These are phyloP conservation scores for Pluvianellus socialis DNA, from an alignment of 2,113 vertebrate genomes.

Conservation along the genomic window DNA sequence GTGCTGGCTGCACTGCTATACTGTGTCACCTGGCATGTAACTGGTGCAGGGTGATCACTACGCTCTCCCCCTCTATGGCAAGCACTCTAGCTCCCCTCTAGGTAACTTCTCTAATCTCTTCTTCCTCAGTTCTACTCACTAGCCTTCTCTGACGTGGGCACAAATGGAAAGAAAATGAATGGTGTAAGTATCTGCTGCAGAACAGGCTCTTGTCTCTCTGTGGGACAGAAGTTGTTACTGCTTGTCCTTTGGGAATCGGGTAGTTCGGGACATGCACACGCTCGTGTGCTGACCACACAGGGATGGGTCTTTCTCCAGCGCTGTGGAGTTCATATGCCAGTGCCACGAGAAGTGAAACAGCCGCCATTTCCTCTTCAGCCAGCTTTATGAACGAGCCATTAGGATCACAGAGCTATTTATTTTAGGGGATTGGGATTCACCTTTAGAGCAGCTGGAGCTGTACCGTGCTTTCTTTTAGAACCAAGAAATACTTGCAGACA, in stretches of 20 bases:
- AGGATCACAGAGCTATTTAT: background rate
- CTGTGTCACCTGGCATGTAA: background rate
- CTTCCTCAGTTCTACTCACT: background rate
- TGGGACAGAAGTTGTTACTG: accelerated
- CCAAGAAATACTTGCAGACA: background rate
- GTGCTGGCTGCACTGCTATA: background rate
- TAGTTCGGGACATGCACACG: background rate
- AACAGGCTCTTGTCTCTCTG: background rate
- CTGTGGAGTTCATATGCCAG: too few species aligned
- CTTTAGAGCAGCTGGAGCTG: background rate
- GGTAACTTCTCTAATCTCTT: background rate
- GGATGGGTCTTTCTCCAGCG: background rate
- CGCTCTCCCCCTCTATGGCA: background rate
- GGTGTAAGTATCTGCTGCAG: background rate
- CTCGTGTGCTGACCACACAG: background rate
- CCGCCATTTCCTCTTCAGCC: background rate
- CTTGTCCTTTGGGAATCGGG: background rate
- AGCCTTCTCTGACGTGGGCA: background rate
- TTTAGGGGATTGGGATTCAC: background rate
- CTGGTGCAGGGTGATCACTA: background rate
- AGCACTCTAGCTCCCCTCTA: background rate
- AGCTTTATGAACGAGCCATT: background rate
- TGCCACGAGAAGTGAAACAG: background rate
- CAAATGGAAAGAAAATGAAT: background rate
- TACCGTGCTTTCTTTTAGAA: background rate